Evolutionary conservation across 2,113 vertebrate genomes (phyloP).

Genomic region (Phylloscopus whistleri): DNA sequence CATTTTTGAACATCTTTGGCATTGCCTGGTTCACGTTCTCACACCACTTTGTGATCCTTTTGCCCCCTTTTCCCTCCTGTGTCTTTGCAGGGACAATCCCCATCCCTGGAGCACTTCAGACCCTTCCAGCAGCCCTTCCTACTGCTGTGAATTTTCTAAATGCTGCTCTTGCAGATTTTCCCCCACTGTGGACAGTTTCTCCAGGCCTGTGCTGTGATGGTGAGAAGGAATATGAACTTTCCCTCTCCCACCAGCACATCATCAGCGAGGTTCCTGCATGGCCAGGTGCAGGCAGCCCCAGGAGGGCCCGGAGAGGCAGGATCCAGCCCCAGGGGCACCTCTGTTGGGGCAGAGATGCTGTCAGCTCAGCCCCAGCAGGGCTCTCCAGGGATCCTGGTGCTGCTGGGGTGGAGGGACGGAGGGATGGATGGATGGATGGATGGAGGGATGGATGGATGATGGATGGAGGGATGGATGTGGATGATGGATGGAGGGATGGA

Average conservation of each 20-base stretch:
- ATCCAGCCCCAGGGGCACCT: not conserved
- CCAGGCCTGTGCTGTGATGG: not conserved
- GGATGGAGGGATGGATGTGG: too few relatives aligned
- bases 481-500: too few relatives aligned
- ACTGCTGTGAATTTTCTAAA: not conserved
- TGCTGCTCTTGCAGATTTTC: not conserved
- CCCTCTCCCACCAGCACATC: not conserved
- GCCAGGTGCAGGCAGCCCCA: not conserved
- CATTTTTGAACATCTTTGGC: not conserved
- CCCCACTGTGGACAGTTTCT: not conserved
- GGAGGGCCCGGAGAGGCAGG: not conserved
- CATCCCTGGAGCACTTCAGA: not conserved
- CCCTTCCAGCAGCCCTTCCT: not conserved
- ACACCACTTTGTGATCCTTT: rapidly evolving
- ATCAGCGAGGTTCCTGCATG: not conserved
- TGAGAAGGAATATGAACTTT: not conserved
- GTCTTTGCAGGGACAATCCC: not conserved
- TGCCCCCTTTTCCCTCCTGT: not conserved
- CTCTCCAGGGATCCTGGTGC: not conserved
- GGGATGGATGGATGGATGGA: too few relatives aligned
- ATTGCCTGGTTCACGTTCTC: rapidly evolving
- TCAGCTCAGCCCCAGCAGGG: not conserved
- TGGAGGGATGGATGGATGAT: too few relatives aligned
- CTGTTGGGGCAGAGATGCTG: not conserved
- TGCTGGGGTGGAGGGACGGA: not conserved